These are phyloP conservation scores for Pantherophis alleghaniensis DNA, from an alignment of 2,797 vertebrate genomes.

Conservation along the genomic window DNA sequence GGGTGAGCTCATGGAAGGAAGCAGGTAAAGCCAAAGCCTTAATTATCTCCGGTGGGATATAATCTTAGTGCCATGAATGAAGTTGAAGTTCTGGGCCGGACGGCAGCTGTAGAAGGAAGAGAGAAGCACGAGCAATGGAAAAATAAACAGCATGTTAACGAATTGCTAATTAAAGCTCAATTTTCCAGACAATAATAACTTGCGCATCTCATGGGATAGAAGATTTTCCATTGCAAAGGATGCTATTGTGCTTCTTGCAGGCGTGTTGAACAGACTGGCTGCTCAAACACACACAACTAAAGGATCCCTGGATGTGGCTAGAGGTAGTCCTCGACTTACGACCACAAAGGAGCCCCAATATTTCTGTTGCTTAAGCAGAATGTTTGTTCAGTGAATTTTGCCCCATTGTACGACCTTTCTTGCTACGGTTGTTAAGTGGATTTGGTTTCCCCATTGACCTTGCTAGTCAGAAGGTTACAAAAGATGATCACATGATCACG, in stretches of 20 bases:
- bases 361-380: not conserved
- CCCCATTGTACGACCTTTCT: not conserved
- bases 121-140: not conserved
- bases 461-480: not conserved
- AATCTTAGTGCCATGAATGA: not conserved
- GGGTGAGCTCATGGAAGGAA: conserved; percentile 40
- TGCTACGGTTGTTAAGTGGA: not conserved
- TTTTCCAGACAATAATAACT: conserved; percentile 32
- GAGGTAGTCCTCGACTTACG: not conserved
- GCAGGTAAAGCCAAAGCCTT: conserved; percentile 8
- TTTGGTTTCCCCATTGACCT: not conserved
- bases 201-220: conserved; percentile 4
- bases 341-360: not conserved
- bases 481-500: not conserved
- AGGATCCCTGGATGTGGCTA: not conserved
- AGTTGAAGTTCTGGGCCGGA: not conserved
- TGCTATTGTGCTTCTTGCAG: not conserved
- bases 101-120: not conserved
- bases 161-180: conserved; percentile 38
- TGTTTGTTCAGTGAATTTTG: not conserved
- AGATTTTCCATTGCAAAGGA: conserved; percentile 29
- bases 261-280: not conserved
- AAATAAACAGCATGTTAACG: conserved; percentile 32
- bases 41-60: conserved; percentile 28
- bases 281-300: not conserved